Base-by-base conservation (phyloP, 2,797 vertebrate species). In the Hapalemur alaotrensis region DNA sequence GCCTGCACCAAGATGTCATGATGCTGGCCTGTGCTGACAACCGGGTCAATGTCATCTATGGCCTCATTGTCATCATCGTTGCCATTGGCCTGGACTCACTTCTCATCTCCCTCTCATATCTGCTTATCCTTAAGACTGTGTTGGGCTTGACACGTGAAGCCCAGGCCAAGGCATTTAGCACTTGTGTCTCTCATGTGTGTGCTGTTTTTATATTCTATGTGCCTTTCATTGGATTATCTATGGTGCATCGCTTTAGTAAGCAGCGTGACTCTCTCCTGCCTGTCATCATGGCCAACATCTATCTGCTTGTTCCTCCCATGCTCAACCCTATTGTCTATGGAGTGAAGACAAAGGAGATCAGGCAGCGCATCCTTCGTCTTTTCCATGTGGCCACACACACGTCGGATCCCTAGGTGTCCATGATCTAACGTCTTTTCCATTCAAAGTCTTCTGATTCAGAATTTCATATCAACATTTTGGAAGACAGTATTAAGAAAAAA, bases 1-100 rank as follows among this genome's bases (percentile, higher is more conserved):
- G 98, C 89, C 91, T 98, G 17, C 97, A 98, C 35, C 98, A 98
- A 92, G 98, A 98, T 46, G 97, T 98, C 91, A 98, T 98, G 98
- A 98, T 98, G 89, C 70, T 98, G 35, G 98, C 98, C n/a, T 98
- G 98, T 82, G 98, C 97, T 83, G 97, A 98, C 50, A 98, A 97
- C 70, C 87, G 0, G 2, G 86, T 98, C 73, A 97, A 96, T 75
- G 28, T 98, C 48, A 96, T 98, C 65, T 98, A 98, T 67, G 98
- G 98, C 14, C 98, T 98, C 72, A 96, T 98, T 5, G 98, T 98
- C 67, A 98, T 98, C 79, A 96, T 98, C 67, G 98, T 97, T 82
- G 98, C 97, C 73, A 97, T 98, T 72, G 98, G 97, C 48, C 73
- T 97, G 28, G 98, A 98, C 63, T 97, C 97, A 12, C 82, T 98